Conservation (phyloP, 2,888 invertebrate genomes). For the Muscina levida region DNA sequence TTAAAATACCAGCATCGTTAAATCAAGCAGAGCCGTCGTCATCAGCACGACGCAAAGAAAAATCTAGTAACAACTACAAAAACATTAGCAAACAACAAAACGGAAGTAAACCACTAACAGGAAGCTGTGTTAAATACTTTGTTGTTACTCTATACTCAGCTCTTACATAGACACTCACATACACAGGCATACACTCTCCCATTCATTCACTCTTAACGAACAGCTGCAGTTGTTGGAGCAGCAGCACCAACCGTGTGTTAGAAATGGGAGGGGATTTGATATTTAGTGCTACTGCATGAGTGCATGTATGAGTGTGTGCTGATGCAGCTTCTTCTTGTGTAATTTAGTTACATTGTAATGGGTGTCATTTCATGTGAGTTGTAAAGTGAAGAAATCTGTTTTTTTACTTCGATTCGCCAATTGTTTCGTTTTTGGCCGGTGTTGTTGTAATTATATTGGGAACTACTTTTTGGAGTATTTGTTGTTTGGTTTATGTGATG, state of each 20-base stretch:
- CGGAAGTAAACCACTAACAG: conserved; percentile 61
- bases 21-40: background rate
- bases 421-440: too few species aligned
- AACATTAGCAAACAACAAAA: conserved; percentile 11
- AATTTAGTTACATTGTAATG: conserved; percentile 31
- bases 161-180: conserved; percentile 40
- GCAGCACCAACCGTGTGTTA: background rate
- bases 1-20: conserved; percentile 11
- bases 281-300: conserved; percentile 1
- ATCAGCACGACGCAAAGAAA: background rate
- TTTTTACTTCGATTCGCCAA: conserved; percentile 15
- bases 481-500: too few species aligned
- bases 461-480: too few species aligned
- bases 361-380: conserved; percentile 6
- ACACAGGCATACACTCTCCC: conserved; percentile 28
- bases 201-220: background rate
- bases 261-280: background rate
- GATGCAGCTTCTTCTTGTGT: conserved; percentile 37
- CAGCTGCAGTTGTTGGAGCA: background rate
- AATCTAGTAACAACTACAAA: conserved; percentile 14
- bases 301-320: background rate
- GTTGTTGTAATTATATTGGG: too few species aligned
- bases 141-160: conserved; percentile 46
- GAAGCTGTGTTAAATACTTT: conserved; percentile 68
- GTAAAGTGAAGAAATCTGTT: background rate